A percentile compares a stretch with the other conserved stretches of the same genome.
phyloP scores from a whole-genome alignment of 1,140 invertebrate species.

The Drosophila sproati region DNA sequence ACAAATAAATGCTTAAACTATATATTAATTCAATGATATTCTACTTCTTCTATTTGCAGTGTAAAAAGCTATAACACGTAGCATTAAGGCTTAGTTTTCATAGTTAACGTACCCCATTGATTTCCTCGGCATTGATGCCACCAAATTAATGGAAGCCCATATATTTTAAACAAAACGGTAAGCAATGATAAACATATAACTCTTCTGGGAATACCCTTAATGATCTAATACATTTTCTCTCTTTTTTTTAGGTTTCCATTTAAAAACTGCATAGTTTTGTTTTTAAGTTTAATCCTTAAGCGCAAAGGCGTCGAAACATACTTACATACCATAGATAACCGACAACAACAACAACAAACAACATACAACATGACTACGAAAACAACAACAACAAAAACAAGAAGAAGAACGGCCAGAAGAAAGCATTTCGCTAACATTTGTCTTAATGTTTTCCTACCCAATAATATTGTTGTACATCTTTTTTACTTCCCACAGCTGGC shows the following conservation, averaged over 20 bases:
- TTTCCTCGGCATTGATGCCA: slow-evolving; percentile 67
- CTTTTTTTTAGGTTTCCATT: slow-evolving; percentile 65
- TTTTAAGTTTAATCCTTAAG: slow-evolving; percentile 50
- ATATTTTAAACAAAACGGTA: slow-evolving; percentile 79
- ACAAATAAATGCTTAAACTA: slow-evolving; percentile 3
- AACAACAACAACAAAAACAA: slow-evolving; percentile 34
- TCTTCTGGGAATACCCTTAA: neutral
- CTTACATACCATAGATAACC: slow-evolving; percentile 42
- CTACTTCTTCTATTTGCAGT: slow-evolving; percentile 56
- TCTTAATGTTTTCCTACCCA: slow-evolving; percentile 51
- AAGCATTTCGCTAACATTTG: slow-evolving; percentile 61
- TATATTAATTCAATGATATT: neutral
- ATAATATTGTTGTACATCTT: slow-evolving; percentile 81
- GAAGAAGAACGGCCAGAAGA: slow-evolving; percentile 42
- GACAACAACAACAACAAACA: slow-evolving; percentile 42
- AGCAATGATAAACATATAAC: slow-evolving; percentile 3
- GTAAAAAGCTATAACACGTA: slow-evolving; percentile 77
- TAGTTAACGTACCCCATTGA: slow-evolving; percentile 70
- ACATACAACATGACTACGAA: slow-evolving; percentile 26
- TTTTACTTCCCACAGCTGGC: slow-evolving; percentile 79
- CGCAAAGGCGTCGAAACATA: slow-evolving; percentile 20
- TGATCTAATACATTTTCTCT: neutral
- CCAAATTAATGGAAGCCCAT: slow-evolving; percentile 57
- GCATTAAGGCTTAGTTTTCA: slow-evolving; percentile 78
- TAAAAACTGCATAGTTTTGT: slow-evolving; percentile 56